A percentile compares a stretch with the other conserved stretches of the same genome.
These are phyloP conservation scores for Amazonetta brasiliensis DNA, from an alignment of 2,797 vertebrate species.

Conservation along the genomic window DNA sequence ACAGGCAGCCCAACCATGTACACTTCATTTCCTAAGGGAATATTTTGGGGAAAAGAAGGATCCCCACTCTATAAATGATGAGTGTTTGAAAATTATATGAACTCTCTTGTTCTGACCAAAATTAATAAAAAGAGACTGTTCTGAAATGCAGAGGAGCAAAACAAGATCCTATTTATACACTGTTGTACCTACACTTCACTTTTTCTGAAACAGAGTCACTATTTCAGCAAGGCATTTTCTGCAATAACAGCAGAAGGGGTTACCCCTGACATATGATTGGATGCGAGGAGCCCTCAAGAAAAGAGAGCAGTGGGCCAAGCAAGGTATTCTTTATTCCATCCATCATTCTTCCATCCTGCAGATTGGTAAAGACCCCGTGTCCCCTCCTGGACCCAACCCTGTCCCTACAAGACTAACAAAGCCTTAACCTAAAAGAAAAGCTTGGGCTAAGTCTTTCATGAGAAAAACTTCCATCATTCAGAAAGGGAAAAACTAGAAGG, in stretches of 20 bases:
- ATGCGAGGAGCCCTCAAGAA: not conserved
- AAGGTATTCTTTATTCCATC: not conserved
- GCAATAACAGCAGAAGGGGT: not conserved
- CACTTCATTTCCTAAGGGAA: not conserved
- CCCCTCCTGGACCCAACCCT: not conserved
- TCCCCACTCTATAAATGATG: not conserved
- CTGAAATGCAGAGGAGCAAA: not conserved
- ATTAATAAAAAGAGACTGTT: not conserved
- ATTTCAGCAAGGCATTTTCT: not conserved
- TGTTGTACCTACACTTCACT: not conserved
- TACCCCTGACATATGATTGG: not conserved
- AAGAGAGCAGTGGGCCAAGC: not conserved
- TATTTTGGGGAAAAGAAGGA: not conserved
- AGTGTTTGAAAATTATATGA: not conserved
- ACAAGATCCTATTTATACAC: not conserved
- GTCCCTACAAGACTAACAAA: not conserved
- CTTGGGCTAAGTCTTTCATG: not conserved
- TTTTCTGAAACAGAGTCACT: not conserved
- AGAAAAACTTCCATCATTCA: not conserved
- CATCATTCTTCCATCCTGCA: not conserved
- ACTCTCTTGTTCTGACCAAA: not conserved
- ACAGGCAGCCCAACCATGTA: not conserved
- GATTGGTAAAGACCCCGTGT: not conserved
- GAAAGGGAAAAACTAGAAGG: not conserved
- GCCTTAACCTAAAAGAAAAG: not conserved